These are phyloP conservation scores for Gymnocheta viridis DNA, from an alignment of 2,888 invertebrate genomes.

Conservation along the genomic window DNA sequence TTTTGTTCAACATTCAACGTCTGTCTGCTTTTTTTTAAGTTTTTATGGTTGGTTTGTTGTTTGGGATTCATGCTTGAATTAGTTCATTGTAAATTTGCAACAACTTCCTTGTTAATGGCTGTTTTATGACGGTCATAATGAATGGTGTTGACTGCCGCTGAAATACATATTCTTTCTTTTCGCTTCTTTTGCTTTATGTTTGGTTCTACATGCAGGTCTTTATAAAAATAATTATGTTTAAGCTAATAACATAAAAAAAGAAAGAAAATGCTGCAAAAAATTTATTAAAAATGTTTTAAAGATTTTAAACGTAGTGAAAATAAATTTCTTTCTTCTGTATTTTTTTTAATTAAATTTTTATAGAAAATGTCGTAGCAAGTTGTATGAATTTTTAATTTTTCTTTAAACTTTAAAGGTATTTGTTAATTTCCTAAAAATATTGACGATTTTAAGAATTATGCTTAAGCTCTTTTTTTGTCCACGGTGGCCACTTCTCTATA, in stretches of 20 bases:
- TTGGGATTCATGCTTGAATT: slow-evolving; percentile 42
- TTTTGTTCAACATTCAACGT: neutral
- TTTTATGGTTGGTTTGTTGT: slow-evolving; percentile 1
- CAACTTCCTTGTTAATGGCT: slow-evolving; percentile 52
- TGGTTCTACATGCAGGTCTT: neutral
- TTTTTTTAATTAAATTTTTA: neutral
- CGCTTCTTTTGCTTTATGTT: neutral
- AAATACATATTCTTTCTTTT: neutral
- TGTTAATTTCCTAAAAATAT: too few species aligned
- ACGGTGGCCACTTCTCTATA: too few species aligned
- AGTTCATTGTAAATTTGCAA: slow-evolving; percentile 34
- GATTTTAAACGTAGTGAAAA: neutral
- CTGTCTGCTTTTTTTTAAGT: neutral
- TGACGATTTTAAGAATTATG: too few species aligned
- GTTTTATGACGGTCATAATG: slow-evolving; percentile 34
- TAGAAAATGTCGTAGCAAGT: neutral
- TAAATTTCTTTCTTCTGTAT: neutral
- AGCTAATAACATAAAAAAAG: neutral
- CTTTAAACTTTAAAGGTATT: too few species aligned
- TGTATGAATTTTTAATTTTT: too few species aligned
- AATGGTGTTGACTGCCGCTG: slow-evolving; percentile 9
- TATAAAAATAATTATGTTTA: neutral
- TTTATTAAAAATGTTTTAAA: neutral
- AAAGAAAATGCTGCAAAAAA: neutral
- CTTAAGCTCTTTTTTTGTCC: too few species aligned